These are phyloP conservation scores for Hydraecia micacea DNA, from an alignment of 2,888 invertebrate genomes.

Conservation along the genomic window DNA sequence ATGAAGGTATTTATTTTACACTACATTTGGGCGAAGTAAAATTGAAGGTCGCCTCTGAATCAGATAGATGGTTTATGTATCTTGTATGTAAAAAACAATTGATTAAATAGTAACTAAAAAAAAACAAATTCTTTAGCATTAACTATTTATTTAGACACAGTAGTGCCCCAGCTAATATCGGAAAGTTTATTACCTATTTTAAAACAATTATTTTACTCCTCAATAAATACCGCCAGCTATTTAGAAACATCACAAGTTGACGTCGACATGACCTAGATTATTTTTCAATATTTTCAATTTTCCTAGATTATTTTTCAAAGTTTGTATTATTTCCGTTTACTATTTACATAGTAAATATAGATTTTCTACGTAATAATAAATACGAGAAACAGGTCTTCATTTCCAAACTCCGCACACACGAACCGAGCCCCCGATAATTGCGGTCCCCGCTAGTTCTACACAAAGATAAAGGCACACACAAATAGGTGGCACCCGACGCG, in stretches of 20 bases:
- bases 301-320: no score
- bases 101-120: neutral
- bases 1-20: neutral
- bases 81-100: neutral
- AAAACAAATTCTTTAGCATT: neutral
- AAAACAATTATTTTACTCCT: neutral
- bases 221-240: neutral
- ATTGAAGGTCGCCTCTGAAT: neutral
- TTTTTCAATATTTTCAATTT: no score
- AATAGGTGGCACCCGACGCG: constrained; percentile 73
- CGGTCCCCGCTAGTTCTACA: constrained; percentile 60
- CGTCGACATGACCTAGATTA: neutral
- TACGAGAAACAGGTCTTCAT: constrained; percentile 6
- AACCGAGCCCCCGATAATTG: constrained; percentile 29
- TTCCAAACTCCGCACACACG: constrained; percentile 16
- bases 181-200: neutral
- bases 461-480: constrained; percentile 74
- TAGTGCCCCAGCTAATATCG: neutral
- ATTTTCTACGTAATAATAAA: neutral
- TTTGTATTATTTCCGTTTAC: neutral
- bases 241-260: neutral
- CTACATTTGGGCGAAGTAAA: neutral
- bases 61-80: neutral
- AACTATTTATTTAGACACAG: neutral
- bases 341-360: neutral